phyloP scores from a whole-genome alignment of 2,797 vertebrate species.

The Bradypodion pumilum region DNA sequence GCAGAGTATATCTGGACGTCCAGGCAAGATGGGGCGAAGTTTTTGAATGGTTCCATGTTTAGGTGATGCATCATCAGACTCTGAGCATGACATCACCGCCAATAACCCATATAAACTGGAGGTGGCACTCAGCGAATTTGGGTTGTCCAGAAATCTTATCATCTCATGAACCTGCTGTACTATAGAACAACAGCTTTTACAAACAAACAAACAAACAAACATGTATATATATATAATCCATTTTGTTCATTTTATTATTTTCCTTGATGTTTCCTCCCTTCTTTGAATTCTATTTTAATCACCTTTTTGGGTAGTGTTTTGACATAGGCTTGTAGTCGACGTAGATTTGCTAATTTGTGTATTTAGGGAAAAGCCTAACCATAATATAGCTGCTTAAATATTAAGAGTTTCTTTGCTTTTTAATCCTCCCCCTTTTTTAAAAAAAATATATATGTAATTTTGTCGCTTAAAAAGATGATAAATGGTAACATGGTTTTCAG shows the following conservation, averaged over 20 bases:
- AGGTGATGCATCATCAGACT: constrained; percentile 90
- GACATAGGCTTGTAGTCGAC: constrained; percentile 76
- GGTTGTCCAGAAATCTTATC: constrained; percentile 85
- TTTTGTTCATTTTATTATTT: constrained; percentile 83
- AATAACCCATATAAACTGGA: constrained; percentile 67
- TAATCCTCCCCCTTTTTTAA: constrained; percentile 51
- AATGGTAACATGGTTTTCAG: constrained; percentile 81
- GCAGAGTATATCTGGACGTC: constrained; percentile 93
- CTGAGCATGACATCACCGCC: constrained; percentile 89
- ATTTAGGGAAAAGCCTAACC: constrained; percentile 78
- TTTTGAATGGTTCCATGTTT: constrained; percentile 92
- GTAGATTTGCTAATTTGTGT: constrained; percentile 77
- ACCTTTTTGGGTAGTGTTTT: constrained; percentile 76
- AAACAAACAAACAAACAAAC: constrained; percentile 23
- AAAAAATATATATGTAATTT: constrained; percentile 66
- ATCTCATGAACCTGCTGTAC: constrained; percentile 98
- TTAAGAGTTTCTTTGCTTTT: constrained; percentile 71
- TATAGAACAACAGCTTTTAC: constrained; percentile 87
- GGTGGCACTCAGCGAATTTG: constrained; percentile 84
- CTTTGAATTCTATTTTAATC: constrained; percentile 80
- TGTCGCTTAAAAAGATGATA: constrained; percentile 85
- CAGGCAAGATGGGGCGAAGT: constrained; percentile 92
- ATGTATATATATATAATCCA: constrained; percentile 85
- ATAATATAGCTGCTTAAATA: constrained; percentile 77
- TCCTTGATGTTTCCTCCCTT: constrained; percentile 68